Conservation (phyloP, 2,113 vertebrate genomes). For the Chionomys nivalis region DNA sequence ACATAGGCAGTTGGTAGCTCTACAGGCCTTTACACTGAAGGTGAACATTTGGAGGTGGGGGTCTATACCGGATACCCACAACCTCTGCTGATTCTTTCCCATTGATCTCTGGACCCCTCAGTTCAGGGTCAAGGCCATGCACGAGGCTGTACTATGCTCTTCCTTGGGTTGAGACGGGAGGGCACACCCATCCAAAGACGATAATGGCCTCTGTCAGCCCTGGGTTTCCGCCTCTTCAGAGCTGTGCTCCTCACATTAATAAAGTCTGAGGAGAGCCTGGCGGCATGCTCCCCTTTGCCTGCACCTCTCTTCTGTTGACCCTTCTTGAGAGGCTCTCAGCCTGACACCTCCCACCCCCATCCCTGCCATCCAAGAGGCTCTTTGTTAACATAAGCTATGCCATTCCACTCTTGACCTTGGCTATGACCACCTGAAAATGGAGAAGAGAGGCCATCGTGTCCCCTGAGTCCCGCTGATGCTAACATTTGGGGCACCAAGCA, state of each 20-base stretch:
- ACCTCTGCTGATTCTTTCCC: neutral
- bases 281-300: too few relatives aligned
- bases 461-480: neutral
- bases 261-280: neutral
- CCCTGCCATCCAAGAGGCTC: too few relatives aligned
- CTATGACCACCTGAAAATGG: neutral
- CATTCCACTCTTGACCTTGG: neutral
- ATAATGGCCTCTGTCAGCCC: neutral
- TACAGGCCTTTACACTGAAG: neutral
- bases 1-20: neutral
- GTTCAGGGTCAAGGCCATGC: neutral
- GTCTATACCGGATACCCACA: neutral
- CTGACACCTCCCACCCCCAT: neutral
- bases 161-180: neutral
- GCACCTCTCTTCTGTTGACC: too few relatives aligned
- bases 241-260: neutral
- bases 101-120: neutral
- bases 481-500: neutral
- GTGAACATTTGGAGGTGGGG: accelerated
- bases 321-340: neutral
- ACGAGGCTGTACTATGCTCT: neutral
- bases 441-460: neutral
- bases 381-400: too few relatives aligned
- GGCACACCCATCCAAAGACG: neutral
- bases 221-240: neutral